Base-by-base conservation (phyloP, 2,797 vertebrate genomes). In the Buphagus erythrorhynchus region DNA sequence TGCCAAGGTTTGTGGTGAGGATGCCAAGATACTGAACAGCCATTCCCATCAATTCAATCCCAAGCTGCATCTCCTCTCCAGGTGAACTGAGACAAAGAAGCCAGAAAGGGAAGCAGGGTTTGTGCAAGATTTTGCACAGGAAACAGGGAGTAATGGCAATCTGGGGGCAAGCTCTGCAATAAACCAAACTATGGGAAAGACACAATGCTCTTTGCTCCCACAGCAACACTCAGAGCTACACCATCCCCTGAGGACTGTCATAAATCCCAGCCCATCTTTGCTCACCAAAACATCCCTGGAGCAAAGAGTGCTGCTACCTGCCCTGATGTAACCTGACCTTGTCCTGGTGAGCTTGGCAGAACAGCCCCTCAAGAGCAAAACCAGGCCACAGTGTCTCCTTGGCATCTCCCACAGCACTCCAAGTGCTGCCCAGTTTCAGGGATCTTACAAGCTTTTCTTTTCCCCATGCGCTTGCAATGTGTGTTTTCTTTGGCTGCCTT, bases 401-500 rank as follows among this genome's bases (percentile, higher is more conserved):
- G 55, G 29, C 5, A 0, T 26, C 80, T 5, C 1, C 52, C 85
- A 84, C 62, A 92, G 59, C 82, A 51, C 80, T 76, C 35, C 8
- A 5, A 52, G 52, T 86, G 83, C 62, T 93, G 63, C 76, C 63
- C 42, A 75, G 3, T 52, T 91, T 49, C 73, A 94, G 95, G 91
- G 93, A 94, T 92, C 96, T 97, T 94, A 92, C 96, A 97, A 91
- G 13, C 28, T 69, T 94, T 95, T 86, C 91, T 93, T 92, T 54
- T 92, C 59, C 72, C 36, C 16, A 8, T n/a, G 74, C 0, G 3
- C 95, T 79, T 83, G 72, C 95, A 73, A 54, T 35, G 5, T 26
- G 38, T 97, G 73, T 98, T 98, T 98, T 94, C 95, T 85, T 98
- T 98, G 97, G 97, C 97, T 0, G 0, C 69, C 81, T 90, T 3